Evolutionary conservation across 2,888 invertebrate genomes (phyloP).

Genomic region (Trachelus iudaicus): DNA sequence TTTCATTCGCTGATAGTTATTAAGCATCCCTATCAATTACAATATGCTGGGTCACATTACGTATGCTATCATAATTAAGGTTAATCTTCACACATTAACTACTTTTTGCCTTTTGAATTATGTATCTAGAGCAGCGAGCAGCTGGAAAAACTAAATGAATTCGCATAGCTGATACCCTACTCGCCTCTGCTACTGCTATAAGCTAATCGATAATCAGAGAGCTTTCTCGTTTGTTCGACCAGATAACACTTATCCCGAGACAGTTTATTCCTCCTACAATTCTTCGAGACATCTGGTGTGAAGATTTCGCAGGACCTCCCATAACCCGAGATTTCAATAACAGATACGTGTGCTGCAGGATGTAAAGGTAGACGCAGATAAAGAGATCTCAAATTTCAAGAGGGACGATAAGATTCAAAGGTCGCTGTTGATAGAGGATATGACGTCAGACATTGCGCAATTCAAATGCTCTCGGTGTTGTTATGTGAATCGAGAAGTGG

Average conservation of each 20-base stretch:
- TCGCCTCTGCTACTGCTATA: not conserved
- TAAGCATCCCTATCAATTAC: not conserved
- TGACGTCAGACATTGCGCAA: conserved; percentile 9
- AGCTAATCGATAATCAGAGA: not conserved
- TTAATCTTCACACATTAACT: not conserved
- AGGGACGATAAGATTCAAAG: conserved; percentile 9
- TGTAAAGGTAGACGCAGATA: conserved; percentile 9
- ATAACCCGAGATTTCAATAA: conserved; percentile 34
- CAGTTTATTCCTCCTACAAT: not conserved
- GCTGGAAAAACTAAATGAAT: not conserved
- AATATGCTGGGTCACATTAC: not conserved
- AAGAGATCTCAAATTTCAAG: conserved; percentile 5
- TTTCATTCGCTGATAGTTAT: not conserved
- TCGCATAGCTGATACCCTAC: not conserved
- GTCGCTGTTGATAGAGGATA: conserved; percentile 12
- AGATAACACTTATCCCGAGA: not conserved
- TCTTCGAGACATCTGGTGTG: not conserved
- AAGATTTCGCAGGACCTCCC: conserved; percentile 6
- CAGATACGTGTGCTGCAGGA: conserved; percentile 22
- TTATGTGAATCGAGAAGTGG: not conserved
- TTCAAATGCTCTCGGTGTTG: not conserved
- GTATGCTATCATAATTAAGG: not conserved
- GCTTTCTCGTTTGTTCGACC: not conserved
- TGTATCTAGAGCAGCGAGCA: not conserved
- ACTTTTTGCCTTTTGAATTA: not conserved